Evolutionary conservation across 2,113 vertebrate species (phyloP).

Genomic region (Monarcha castaneiventris): DNA sequence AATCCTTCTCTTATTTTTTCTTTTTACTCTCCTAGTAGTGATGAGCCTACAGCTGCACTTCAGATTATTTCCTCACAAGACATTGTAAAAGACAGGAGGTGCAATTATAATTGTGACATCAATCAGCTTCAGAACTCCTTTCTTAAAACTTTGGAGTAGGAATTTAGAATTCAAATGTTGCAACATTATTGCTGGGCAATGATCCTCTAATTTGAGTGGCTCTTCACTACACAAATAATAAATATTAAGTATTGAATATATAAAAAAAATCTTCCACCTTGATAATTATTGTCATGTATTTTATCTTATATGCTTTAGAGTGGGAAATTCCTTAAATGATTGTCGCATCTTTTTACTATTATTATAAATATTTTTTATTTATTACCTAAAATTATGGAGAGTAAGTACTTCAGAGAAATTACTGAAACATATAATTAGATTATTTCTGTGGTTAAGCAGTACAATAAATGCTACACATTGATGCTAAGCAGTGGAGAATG

Average conservation of each 20-base stretch:
- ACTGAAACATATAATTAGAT: neutral
- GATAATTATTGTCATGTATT: neutral
- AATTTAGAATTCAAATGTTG: neutral
- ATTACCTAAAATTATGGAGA: neutral
- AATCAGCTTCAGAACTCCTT: neutral
- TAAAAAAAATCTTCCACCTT: neutral
- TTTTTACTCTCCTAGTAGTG: neutral
- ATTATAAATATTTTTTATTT: neutral
- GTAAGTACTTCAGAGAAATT: neutral
- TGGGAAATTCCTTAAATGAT: neutral
- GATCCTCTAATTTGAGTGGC: neutral
- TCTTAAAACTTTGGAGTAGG: neutral
- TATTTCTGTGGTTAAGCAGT: neutral
- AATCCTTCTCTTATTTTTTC: neutral
- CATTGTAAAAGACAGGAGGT: neutral
- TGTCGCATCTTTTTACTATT: neutral
- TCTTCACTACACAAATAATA: neutral
- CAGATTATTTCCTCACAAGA: neutral
- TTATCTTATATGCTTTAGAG: neutral
- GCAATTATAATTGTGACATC: neutral
- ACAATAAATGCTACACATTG: neutral
- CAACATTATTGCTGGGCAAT: neutral
- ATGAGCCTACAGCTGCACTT: neutral
- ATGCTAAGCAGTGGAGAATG: neutral
- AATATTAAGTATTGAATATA: neutral